Conservation (phyloP, 1,140 invertebrate genomes). For the Drosophila littoralis region DNA sequence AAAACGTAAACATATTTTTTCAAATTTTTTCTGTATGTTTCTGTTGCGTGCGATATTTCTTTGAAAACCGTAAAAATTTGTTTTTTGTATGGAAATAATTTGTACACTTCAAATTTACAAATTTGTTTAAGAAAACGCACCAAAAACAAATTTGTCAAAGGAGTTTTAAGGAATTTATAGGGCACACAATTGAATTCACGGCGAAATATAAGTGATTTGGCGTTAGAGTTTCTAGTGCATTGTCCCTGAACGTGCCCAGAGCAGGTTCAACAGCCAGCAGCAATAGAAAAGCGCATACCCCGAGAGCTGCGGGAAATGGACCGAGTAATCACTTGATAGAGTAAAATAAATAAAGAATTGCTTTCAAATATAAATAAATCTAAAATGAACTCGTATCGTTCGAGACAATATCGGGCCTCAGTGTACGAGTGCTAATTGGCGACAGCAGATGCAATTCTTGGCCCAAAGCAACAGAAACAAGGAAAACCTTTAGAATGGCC, state of each 20-base stretch:
- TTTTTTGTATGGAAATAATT: no score
- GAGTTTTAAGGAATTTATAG: no score
- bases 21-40: no score
- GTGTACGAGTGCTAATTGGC: slow-evolving; percentile 49
- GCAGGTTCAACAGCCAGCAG: slow-evolving; percentile 51
- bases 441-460: slow-evolving; percentile 27
- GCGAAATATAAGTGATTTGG: no score
- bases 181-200: no score
- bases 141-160: no score
- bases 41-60: no score
- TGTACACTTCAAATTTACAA: no score
- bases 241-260: slow-evolving; percentile 21
- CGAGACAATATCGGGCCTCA: slow-evolving; percentile 35
- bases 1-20: no score
- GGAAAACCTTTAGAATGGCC: slow-evolving; percentile 46
- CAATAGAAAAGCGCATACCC: not conserved
- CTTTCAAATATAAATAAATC: slow-evolving; percentile 69
- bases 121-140: no score
- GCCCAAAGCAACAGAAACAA: slow-evolving; percentile 24
- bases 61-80: no score
- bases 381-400: slow-evolving; percentile 18
- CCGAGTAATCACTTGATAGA: slow-evolving; percentile 41
- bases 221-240: slow-evolving; percentile 10
- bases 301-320: not conserved
- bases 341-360: slow-evolving; percentile 74